Evolutionary conservation across 2,888 invertebrate species (phyloP).

Genomic region (Drosophila paranaensis): DNA sequence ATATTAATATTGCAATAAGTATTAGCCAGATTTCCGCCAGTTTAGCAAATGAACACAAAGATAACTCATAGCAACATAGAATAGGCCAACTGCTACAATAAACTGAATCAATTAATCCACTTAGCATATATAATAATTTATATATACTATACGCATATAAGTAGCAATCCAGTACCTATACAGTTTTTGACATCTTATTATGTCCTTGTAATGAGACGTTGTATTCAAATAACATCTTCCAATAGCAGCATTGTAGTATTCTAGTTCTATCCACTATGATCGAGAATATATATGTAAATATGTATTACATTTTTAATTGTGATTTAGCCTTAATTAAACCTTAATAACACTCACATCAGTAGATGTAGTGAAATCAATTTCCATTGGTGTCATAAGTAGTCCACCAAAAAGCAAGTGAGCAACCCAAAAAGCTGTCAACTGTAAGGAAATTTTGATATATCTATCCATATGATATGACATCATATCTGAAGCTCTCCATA

Average conservation of each 20-base stretch:
- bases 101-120: background rate
- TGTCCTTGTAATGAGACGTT: slow-evolving; percentile 10
- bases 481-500: background rate
- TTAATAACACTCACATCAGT: slow-evolving; percentile 15
- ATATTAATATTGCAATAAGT: background rate
- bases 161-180: slow-evolving; percentile 15
- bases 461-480: background rate
- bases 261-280: slow-evolving; percentile 16
- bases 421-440: slow-evolving; percentile 3
- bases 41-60: background rate
- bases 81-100: background rate
- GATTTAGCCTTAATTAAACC: slow-evolving; percentile 48
- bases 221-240: slow-evolving; percentile 31
- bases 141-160: background rate
- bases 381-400: slow-evolving; percentile 1
- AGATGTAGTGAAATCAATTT: slow-evolving; percentile 10
- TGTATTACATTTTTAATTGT: slow-evolving; percentile 39
- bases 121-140: background rate
- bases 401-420: background rate
- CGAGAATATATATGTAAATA: slow-evolving; percentile 14
- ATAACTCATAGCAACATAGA: background rate
- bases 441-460: background rate
- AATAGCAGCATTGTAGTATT: slow-evolving; percentile 37
- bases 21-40: slow-evolving; percentile 6
- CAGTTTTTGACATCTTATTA: slow-evolving; percentile 17